A percentile compares a stretch with the other conserved stretches of the same genome.
Evolutionary conservation across 2,888 invertebrate species (phyloP).

Genomic region (Dynastes grantii): DNA sequence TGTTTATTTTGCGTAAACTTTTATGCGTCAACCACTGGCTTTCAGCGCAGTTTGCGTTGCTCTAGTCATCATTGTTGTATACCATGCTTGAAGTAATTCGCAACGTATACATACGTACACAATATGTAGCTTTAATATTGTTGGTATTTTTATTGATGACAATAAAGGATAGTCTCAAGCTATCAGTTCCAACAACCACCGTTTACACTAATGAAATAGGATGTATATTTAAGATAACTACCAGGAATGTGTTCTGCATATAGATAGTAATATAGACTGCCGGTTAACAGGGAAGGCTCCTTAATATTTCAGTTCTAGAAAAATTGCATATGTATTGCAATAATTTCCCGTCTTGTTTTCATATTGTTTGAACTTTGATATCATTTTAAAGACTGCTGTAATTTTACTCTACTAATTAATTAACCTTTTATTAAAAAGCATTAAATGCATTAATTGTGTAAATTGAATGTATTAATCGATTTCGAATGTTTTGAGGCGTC

Average conservation of each 20-base stretch:
- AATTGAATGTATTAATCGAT: slow-evolving; percentile 52
- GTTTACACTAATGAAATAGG: slow-evolving; percentile 25
- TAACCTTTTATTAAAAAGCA: slow-evolving; percentile 49
- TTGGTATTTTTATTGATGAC: slow-evolving; percentile 34
- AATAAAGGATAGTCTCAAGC: slow-evolving; percentile 30
- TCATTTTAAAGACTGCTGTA: slow-evolving; percentile 43
- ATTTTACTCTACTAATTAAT: slow-evolving; percentile 16
- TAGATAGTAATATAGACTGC: slow-evolving; percentile 41
- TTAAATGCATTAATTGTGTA: slow-evolving; percentile 60
- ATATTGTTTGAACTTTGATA: slow-evolving; percentile 24
- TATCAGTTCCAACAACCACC: slow-evolving; percentile 31
- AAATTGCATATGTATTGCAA: slow-evolving; percentile 15
- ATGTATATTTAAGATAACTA: slow-evolving; percentile 42
- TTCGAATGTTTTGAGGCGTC: slow-evolving; percentile 36
- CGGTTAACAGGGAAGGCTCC: slow-evolving; percentile 31
- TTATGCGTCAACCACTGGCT: too few relatives aligned
- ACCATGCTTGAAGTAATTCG: not conserved
- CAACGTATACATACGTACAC: not conserved
- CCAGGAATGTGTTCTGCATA: slow-evolving; percentile 46
- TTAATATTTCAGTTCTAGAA: slow-evolving; percentile 24
- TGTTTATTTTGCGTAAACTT: too few relatives aligned
- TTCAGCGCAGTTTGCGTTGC: too few relatives aligned
- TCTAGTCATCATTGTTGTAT: not conserved
- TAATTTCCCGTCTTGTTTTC: slow-evolving; percentile 18
- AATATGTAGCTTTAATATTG: slow-evolving; percentile 31